These are phyloP conservation scores for Conops quadrifasciatus DNA, from an alignment of 2,888 invertebrate genomes.

Conservation along the genomic window DNA sequence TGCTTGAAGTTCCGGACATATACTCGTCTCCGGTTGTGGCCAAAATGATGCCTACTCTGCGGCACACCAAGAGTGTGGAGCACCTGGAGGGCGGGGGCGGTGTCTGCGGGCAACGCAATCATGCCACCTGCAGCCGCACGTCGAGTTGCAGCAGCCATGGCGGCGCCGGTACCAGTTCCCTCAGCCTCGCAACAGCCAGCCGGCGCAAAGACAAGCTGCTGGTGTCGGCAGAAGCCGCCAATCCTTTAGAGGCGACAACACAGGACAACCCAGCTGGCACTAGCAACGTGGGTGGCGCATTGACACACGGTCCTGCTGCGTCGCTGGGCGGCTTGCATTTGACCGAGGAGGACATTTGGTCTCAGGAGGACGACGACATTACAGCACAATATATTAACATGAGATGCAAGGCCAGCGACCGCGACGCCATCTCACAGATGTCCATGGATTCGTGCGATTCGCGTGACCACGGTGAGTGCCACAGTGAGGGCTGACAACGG, in stretches of 20 bases:
- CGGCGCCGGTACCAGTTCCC: conserved; percentile 13
- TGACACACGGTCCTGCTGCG: conserved; percentile 37
- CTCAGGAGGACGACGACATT: conserved; percentile 95
- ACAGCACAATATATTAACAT: conserved; percentile 77
- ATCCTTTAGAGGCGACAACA: conserved; percentile 26
- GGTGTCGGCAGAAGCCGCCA: conserved; percentile 36
- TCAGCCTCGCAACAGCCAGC: conserved; percentile 24
- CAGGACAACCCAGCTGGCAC: conserved; percentile 28
- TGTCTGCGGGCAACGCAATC: conserved; percentile 48
- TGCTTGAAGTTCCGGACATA: conserved; percentile 84
- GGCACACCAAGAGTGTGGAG: conserved; percentile 95
- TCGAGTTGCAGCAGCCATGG: conserved; percentile 56
- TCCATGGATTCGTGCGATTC: conserved; percentile 86
- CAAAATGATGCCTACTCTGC: conserved; percentile 85
- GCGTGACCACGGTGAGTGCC: conserved; percentile 67
- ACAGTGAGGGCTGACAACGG: not conserved
- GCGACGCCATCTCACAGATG: conserved; percentile 91
- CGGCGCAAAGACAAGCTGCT: conserved; percentile 47
- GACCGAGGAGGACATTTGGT: conserved; percentile 78
- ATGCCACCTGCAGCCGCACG: conserved; percentile 55
- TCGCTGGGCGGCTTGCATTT: conserved; percentile 67
- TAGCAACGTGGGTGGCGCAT: conserved; percentile 30
- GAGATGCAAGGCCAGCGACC: conserved; percentile 68
- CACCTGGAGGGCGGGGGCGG: conserved; percentile 71
- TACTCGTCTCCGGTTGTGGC: conserved; percentile 86